phyloP scores from a whole-genome alignment of 2,113 vertebrate species.

The Copsychus sechellarum region DNA sequence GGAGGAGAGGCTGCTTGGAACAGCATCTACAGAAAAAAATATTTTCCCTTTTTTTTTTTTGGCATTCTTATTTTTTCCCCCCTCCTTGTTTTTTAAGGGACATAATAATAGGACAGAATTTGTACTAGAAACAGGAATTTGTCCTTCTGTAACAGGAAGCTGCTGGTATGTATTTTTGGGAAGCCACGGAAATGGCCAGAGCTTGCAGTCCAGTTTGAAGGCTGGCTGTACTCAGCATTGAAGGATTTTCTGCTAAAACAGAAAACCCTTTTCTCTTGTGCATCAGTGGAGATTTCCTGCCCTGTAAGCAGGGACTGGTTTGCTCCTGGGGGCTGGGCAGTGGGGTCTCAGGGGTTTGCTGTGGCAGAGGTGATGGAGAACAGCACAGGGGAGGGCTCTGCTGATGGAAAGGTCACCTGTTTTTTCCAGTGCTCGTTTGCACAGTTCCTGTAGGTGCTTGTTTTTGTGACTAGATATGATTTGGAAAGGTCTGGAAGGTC shows the following conservation, averaged over 20 bases:
- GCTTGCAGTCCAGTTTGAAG: not conserved
- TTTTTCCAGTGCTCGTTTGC: not conserved
- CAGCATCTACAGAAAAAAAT: not conserved
- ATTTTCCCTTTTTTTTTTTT: not conserved
- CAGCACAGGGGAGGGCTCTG: not conserved
- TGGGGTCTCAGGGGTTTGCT: not conserved
- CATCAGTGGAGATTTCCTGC: not conserved
- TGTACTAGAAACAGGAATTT: slow-evolving; percentile 49
- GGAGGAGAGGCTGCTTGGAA: not conserved
- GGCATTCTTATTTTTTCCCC: not conserved
- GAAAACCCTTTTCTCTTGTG: not conserved
- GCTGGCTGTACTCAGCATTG: not conserved
- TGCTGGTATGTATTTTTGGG: slow-evolving; percentile 49
- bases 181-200: not conserved
- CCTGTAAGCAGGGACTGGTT: not conserved
- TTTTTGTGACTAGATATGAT: not conserved
- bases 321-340: not conserved
- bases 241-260: not conserved
- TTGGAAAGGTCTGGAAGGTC: not conserved
- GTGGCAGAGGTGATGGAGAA: not conserved
- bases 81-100: not conserved
- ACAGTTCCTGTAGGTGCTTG: not conserved
- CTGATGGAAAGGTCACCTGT: not conserved
- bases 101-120: slow-evolving; percentile 11
- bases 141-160: slow-evolving; percentile 44